These are phyloP conservation scores for Seriola dumerili DNA, from an alignment of 2,113 vertebrate species.

Conservation along the genomic window DNA sequence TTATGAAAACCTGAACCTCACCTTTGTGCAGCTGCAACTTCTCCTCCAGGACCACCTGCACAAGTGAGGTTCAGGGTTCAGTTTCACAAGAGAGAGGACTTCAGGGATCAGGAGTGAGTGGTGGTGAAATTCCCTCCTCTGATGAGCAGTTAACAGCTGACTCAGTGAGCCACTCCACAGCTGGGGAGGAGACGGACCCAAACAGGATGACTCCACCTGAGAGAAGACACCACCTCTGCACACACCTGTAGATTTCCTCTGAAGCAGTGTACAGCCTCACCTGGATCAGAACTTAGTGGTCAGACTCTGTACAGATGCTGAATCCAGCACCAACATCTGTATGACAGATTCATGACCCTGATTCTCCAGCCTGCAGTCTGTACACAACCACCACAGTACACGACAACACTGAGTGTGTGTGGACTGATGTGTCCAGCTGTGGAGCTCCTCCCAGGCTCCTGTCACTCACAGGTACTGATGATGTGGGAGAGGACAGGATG, in stretches of 20 bases:
- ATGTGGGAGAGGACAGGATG: slow-evolving; percentile 34
- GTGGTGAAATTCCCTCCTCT: neutral
- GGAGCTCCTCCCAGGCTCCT: slow-evolving; percentile 1
- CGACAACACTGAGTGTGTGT: neutral
- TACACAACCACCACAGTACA: slow-evolving; percentile 29
- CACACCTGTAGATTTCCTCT: no score
- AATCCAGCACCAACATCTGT: neutral
- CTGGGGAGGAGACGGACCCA: neutral
- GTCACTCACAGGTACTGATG: slow-evolving; percentile 31
- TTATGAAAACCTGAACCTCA: neutral
- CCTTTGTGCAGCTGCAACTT: neutral
- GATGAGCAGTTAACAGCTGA: neutral
- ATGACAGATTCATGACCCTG: neutral
- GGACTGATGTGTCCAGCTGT: neutral
- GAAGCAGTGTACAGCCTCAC: neutral
- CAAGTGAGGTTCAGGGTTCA: neutral
- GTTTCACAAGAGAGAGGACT: neutral
- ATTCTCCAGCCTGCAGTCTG: neutral
- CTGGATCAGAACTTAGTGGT: neutral
- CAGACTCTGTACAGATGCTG: neutral
- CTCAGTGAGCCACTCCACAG: neutral
- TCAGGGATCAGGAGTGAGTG: neutral
- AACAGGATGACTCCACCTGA: neutral
- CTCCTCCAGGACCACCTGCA: no score
- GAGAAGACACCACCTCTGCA: neutral